phyloP scores from a whole-genome alignment of 2,888 invertebrate genomes.

The Cataglyphis rosenhaueri region DNA sequence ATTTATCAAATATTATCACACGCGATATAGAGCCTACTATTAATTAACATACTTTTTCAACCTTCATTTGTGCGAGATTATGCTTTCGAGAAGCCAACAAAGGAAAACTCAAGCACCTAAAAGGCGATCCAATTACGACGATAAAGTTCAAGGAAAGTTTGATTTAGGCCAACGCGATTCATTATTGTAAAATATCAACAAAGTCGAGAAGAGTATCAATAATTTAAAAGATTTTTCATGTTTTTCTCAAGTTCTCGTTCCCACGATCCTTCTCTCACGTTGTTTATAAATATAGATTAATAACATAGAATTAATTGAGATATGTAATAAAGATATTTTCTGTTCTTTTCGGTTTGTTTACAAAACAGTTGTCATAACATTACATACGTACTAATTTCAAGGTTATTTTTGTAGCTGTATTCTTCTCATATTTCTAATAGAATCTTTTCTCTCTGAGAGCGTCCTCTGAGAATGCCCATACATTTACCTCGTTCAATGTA shows the following conservation, averaged over 20 bases:
- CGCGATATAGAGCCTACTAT: background rate
- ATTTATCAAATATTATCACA: background rate
- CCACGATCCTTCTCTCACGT: background rate
- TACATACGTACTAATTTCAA: no score
- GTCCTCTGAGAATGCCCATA: background rate
- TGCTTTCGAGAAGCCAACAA: slow-evolving; percentile 1
- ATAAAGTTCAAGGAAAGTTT: slow-evolving; percentile 11
- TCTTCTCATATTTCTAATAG: background rate
- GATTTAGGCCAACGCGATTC: background rate
- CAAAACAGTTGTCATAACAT: background rate
- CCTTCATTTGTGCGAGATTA: background rate
- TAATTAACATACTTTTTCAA: no score
- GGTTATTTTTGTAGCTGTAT: background rate
- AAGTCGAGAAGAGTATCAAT: background rate
- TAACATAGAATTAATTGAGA: background rate
- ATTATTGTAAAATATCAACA: background rate
- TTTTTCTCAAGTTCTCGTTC: background rate
- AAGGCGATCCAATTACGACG: slow-evolving; percentile 10
- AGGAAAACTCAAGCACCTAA: background rate
- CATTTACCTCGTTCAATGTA: slow-evolving; percentile 12
- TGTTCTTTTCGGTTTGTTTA: background rate
- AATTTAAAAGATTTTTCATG: background rate
- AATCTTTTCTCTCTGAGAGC: background rate
- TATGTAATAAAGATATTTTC: background rate
- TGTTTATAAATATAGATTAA: background rate